phyloP scores from a whole-genome alignment of 1,140 invertebrate genomes.

The Chrysopa pallens region DNA sequence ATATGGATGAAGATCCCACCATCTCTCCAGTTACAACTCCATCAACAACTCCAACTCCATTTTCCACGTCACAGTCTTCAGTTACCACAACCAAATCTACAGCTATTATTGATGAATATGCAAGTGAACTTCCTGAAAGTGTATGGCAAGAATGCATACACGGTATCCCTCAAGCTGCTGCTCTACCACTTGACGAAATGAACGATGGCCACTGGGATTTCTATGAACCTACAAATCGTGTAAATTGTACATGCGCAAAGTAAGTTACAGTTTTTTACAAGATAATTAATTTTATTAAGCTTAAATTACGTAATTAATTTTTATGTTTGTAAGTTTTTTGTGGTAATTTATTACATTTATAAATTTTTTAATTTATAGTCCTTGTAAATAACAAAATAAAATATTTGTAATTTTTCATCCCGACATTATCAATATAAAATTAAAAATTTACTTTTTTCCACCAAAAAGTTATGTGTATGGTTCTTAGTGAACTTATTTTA shows the following conservation, averaged over 20 bases:
- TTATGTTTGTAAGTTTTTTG: too few species aligned
- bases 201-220: constrained; percentile 61
- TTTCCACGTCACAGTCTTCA: constrained; percentile 6
- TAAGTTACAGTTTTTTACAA: constrained; percentile 22
- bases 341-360: too few species aligned
- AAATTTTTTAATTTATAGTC: too few species aligned
- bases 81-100: constrained; percentile 6
- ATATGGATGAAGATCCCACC: constrained; percentile 50
- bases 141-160: constrained; percentile 60
- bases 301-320: too few species aligned
- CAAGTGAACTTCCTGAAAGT: constrained; percentile 46
- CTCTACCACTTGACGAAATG: constrained; percentile 8
- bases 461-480: too few species aligned
- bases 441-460: too few species aligned
- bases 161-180: constrained; percentile 20
- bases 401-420: too few species aligned
- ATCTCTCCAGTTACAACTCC: constrained; percentile 4
- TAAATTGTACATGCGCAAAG: constrained; percentile 62
- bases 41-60: not conserved
- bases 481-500: too few species aligned
- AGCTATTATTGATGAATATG: constrained; percentile 26
- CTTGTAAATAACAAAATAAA: too few species aligned
- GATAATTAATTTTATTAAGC: too few species aligned
- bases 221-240: constrained; percentile 64
- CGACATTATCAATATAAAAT: too few species aligned